Conservation (phyloP, 2,888 invertebrate species). For the Cryptosula pallasiana region DNA sequence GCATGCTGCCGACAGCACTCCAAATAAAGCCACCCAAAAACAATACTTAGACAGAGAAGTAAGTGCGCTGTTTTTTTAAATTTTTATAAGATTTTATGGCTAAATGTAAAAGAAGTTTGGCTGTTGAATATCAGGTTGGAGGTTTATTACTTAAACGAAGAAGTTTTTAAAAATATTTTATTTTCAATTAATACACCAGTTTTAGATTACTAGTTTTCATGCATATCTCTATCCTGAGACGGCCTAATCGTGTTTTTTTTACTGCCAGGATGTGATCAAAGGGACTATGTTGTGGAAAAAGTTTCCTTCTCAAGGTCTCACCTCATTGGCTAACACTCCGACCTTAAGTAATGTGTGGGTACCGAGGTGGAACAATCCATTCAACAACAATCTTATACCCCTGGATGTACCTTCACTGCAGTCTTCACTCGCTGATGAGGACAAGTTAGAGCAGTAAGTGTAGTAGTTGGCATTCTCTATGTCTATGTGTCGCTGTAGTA, state of each 20-base stretch:
- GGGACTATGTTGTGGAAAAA: conserved; percentile 52
- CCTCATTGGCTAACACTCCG: conserved; percentile 45
- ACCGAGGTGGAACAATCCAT: conserved; percentile 45
- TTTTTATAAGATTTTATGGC: too few relatives aligned
- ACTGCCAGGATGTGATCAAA: conserved; percentile 49
- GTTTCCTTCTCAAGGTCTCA: conserved; percentile 51
- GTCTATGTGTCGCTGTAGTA: too few relatives aligned
- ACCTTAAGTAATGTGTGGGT: conserved; percentile 52
- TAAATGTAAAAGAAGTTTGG: too few relatives aligned
- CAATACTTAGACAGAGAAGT: conserved; percentile 50
- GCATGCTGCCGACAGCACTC: conserved; percentile 34
- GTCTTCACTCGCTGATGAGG: conserved; percentile 12
- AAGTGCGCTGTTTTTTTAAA: too few relatives aligned
- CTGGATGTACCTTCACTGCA: neutral
- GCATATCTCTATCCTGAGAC: too few relatives aligned
- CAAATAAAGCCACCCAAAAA: conserved; percentile 46
- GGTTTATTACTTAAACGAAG: too few relatives aligned
- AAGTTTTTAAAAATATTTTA: too few relatives aligned
- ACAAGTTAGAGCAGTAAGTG: conserved; percentile 10
- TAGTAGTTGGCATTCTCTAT: too few relatives aligned
- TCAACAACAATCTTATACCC: neutral
- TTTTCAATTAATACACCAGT: too few relatives aligned
- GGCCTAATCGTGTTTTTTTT: too few relatives aligned
- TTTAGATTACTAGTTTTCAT: too few relatives aligned
- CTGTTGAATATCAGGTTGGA: too few relatives aligned